Percentiles rank a stretch among this genome's conserved stretches.
phyloP scores from a whole-genome alignment of 2,113 vertebrate species.

The Podarcis cretensis region DNA sequence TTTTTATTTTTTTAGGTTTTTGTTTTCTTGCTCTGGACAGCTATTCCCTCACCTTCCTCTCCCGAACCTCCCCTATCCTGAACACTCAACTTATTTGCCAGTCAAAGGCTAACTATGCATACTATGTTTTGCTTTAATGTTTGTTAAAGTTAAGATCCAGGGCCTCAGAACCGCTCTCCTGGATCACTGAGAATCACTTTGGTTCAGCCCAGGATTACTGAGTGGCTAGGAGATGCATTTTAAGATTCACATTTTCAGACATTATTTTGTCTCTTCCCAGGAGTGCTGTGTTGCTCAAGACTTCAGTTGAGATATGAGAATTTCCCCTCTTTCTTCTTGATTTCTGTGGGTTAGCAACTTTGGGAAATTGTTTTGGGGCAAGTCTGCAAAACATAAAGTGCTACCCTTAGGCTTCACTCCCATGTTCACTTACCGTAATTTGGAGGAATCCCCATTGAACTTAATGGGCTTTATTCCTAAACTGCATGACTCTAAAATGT shows the following conservation, averaged over 20 bases:
- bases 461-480: not conserved
- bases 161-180: not conserved
- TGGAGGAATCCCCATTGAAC: not conserved
- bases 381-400: not conserved
- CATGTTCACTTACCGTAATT: not conserved
- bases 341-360: not conserved
- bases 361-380: not conserved
- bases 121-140: constrained; percentile 4
- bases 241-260: constrained; percentile 36
- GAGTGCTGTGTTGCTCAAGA: constrained; percentile 12
- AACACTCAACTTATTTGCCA: constrained; percentile 38
- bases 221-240: constrained; percentile 35
- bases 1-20: constrained; percentile 61
- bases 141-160: not conserved
- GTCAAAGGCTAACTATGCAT: constrained; percentile 48
- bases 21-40: constrained; percentile 63
- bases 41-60: constrained; percentile 30
- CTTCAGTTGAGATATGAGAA: constrained; percentile 38
- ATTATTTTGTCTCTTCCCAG: constrained; percentile 18
- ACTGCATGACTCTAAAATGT: not conserved
- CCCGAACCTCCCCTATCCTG: not conserved
- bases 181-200: constrained; percentile 34
- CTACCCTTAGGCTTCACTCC: not conserved
- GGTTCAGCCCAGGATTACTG: constrained; percentile 37
- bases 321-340: not conserved